Evolutionary conservation across 2,113 vertebrate species (phyloP), one percentile per base, ranked within the genome.

Genomic region (Anhinga rufa): DNA sequence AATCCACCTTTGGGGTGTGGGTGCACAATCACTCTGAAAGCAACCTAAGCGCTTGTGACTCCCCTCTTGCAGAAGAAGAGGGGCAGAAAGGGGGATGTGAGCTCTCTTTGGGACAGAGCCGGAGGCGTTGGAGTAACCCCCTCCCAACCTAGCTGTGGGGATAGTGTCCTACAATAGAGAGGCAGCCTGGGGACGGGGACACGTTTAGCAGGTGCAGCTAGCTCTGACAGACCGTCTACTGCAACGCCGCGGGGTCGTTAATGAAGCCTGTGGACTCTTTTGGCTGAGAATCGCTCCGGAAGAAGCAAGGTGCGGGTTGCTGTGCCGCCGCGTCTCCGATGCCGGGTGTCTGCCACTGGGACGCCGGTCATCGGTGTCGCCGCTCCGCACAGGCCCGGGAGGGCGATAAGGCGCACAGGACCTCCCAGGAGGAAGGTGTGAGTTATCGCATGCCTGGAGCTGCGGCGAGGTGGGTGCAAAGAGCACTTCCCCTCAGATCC

Each of bases 181-280:
- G 48, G 58, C 16, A 29, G 44, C 19, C 1, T 4, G 25, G 84
- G 86, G 52, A 14, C 2, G 2, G 64, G 58, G 55, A 66, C n/a
- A 4, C 4, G 4, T 11, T 4, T 5, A 10, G 76, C 10, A 65
- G 65, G 65, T 5, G 48, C 38, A 18, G 49, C 7, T 4, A 10
- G 19, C 14, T 49, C 58, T 9, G 58, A 4, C 19, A 19, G 64
- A 2, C 14, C 2, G 14, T 8, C 21, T 31, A 1, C 32, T 19
- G 85, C 76, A 44, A 61, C 38, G 64, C 2, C 0, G 36, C 9
- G 40, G 72, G 31, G 32, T 20, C 1, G 1, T 7, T 9, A 5
- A 2, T 2, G 42, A 44, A 34, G 13, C 2, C 24, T 9, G 51
- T 7, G 34, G 62, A 8, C 14, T 7, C 7, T 31, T 42, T 6